Conservation (phyloP, 2,113 vertebrate species). For the Spermophilus dauricus region DNA sequence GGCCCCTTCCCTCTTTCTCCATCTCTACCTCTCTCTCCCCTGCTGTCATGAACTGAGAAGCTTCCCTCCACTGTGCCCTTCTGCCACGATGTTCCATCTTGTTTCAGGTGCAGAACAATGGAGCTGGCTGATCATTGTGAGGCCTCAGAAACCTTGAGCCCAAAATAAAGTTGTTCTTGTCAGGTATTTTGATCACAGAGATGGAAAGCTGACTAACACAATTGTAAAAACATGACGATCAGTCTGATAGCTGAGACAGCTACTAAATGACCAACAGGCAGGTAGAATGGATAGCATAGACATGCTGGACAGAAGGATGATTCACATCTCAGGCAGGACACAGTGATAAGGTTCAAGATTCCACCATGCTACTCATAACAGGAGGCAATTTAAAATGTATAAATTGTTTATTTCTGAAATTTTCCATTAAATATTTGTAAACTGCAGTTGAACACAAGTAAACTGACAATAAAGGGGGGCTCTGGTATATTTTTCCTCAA, state of each 20-base stretch:
- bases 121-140: too few species aligned
- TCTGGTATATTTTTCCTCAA: neutral
- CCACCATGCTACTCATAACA: neutral
- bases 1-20: too few species aligned
- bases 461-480: neutral
- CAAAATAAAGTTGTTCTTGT: too few species aligned
- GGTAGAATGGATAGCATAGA: neutral
- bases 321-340: neutral
- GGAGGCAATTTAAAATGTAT: neutral
- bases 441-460: neutral
- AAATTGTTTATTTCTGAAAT: neutral
- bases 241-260: neutral
- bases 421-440: neutral
- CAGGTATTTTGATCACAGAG: too few species aligned
- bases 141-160: too few species aligned
- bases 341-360: neutral
- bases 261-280: neutral
- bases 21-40: too few species aligned
- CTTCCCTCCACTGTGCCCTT: too few species aligned
- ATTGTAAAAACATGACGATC: too few species aligned
- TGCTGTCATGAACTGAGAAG: too few species aligned
- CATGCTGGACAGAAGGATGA: neutral
- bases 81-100: too few species aligned
- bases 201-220: too few species aligned
- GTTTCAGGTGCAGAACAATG: too few species aligned